Evolutionary conservation across 2,888 invertebrate genomes (phyloP), one percentile per base, ranked within the genome.

Genomic region (Pogonocherus hispidulus): DNA sequence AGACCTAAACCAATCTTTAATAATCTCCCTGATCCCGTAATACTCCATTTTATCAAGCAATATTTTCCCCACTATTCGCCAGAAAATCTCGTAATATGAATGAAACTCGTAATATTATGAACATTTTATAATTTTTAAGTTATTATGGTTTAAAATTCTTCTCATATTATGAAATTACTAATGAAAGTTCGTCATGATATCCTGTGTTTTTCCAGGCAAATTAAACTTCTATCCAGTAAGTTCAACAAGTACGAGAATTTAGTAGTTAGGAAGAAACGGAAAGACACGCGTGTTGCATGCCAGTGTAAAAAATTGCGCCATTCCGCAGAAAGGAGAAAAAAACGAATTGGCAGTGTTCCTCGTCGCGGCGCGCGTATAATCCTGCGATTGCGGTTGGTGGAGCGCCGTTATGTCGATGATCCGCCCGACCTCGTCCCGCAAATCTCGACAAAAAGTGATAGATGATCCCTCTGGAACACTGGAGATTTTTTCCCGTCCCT

Each of bases 361-460:
- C 16, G 27, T 3, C 41, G 14, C 22, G 19, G 27, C 14, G 59
- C 32, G 59, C 47, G 47, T 32, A 32, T 59, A 59, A 59, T 63
- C 63, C 63, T n/a, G 52, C 52, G 52, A 52, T 51, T 63, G 63
- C 52, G 63, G 63, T 41, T 41, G 44, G 54, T 46, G 19, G 47
- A 32, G 64, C 62, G 56, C 56, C 55, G 64, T 52, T 59, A 57
- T 46, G 63, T 63, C 60, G 69, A 73, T 67, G 69, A 73, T 52
- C 41, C 63, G 27, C 71, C 65, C 72, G 63, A 65, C 57, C 62
- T 65, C 67, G 73, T 73, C 78, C 76, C 74, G 76, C 76, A 77
- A 81, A 80, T 78, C 80, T 78, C 77, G 78, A 81, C 80, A 82
- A 82, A 82, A 83, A 82, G 79, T 83, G 83, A 84, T 83, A 78